Evolutionary conservation across 2,113 vertebrate genomes (phyloP).

Genomic region (Craseonycteris thonglongyai): DNA sequence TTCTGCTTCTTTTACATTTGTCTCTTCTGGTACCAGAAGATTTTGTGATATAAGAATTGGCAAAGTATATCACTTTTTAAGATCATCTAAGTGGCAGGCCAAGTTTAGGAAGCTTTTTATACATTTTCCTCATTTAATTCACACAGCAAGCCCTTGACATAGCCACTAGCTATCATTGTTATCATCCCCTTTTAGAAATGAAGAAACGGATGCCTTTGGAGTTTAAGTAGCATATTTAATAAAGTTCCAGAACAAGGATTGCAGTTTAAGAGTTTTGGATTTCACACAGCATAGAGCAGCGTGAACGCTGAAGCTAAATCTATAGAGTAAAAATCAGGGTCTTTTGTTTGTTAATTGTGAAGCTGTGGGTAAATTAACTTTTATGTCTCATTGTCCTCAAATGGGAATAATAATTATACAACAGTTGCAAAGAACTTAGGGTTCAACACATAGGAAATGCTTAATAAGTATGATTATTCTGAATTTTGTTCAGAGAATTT

Average conservation of each 20-base stretch:
- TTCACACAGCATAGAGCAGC: background rate
- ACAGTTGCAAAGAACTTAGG: background rate
- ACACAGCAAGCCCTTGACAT: background rate
- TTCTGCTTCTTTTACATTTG: background rate
- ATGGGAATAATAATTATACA: background rate
- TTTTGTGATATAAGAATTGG: background rate
- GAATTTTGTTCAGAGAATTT: background rate
- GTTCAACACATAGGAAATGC: background rate
- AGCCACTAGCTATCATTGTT: too few relatives aligned
- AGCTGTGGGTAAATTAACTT: background rate
- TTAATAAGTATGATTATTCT: conserved; percentile 3
- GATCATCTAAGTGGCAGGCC: background rate
- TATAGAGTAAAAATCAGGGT: background rate
- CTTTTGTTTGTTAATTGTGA: background rate
- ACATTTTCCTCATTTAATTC: background rate
- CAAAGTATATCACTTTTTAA: background rate
- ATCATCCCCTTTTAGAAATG: background rate
- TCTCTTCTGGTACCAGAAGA: background rate
- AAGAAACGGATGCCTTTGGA: background rate
- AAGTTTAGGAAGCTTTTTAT: background rate
- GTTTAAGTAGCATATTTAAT: background rate
- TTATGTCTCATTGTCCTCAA: background rate
- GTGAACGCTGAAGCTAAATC: background rate
- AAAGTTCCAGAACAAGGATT: background rate
- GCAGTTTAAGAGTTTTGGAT: background rate